These are phyloP conservation scores for Biston stratarius DNA, from an alignment of 2,888 invertebrate genomes.

Conservation along the genomic window DNA sequence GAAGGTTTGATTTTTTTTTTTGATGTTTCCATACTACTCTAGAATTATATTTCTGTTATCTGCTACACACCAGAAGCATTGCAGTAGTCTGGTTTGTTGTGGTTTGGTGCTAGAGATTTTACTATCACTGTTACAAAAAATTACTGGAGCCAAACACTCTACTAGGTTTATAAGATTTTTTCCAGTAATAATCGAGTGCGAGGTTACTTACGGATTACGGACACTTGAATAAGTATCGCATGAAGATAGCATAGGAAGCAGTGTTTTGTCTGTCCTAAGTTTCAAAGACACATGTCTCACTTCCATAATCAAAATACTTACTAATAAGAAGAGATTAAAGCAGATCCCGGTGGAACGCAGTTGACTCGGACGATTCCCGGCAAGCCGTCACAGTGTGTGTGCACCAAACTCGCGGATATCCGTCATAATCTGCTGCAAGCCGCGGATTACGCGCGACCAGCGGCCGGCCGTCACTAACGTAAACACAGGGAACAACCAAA, in stretches of 20 bases:
- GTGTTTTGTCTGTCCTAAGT: slow-evolving; percentile 3
- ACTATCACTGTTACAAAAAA: too few species aligned
- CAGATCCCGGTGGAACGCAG: slow-evolving; percentile 43
- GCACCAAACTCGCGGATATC: slow-evolving; percentile 81
- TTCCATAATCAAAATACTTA: slow-evolving; percentile 60
- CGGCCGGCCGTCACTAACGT: slow-evolving; percentile 82
- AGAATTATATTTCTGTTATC: too few species aligned
- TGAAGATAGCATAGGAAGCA: not conserved
- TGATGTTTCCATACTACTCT: too few species aligned
- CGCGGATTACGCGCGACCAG: slow-evolving; percentile 79
- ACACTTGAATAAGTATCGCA: not conserved
- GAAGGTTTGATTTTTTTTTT: too few species aligned
- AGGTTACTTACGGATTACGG: too few species aligned
- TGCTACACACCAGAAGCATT: too few species aligned
- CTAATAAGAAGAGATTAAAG: slow-evolving; percentile 52
- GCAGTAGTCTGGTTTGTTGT: too few species aligned
- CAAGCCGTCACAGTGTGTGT: slow-evolving; percentile 69
- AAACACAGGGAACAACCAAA: slow-evolving; percentile 82
- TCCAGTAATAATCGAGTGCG: too few species aligned
- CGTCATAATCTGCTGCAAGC: slow-evolving; percentile 83
- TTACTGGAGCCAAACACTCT: too few species aligned
- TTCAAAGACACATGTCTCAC: not conserved
- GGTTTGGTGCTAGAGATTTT: too few species aligned
- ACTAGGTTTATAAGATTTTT: too few species aligned
- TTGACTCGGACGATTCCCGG: slow-evolving; percentile 60